A percentile compares a stretch with the other conserved stretches of the same genome.
Evolutionary conservation across 2,888 invertebrate genomes (phyloP).

Genomic region (Apotomis turbidana): DNA sequence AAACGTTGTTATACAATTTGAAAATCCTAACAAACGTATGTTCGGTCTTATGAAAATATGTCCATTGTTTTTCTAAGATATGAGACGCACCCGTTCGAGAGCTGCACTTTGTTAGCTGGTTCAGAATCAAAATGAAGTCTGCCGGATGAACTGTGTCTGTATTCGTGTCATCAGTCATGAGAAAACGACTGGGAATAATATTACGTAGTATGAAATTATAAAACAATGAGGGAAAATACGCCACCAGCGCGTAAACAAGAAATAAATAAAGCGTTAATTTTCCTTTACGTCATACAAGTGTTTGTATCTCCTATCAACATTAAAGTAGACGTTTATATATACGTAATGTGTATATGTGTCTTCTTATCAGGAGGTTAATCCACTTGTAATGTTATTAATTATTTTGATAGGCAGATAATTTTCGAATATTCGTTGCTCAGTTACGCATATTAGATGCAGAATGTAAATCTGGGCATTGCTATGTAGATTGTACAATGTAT

Average conservation of each 20-base stretch:
- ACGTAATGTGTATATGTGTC: not conserved
- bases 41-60: no score
- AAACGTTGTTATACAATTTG: no score
- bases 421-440: no score
- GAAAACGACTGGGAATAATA: not conserved
- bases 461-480: not conserved
- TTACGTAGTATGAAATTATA: not conserved
- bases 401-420: not conserved
- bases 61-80: no score
- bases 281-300: not conserved
- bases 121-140: no score
- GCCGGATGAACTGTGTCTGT: no score
- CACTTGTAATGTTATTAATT: conserved; percentile 21
- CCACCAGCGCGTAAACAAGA: not conserved
- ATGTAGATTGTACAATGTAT: not conserved
- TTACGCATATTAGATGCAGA: not conserved
- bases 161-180: not conserved
- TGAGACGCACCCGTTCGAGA: no score
- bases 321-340: not conserved
- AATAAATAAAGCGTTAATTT: not conserved
- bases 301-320: not conserved
- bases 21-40: no score
- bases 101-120: no score
- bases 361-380: conserved; percentile 4
- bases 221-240: not conserved